Evolutionary conservation across 2,888 invertebrate species (phyloP), one percentile per base, ranked within the genome.

Genomic region (Gari tellinella): DNA sequence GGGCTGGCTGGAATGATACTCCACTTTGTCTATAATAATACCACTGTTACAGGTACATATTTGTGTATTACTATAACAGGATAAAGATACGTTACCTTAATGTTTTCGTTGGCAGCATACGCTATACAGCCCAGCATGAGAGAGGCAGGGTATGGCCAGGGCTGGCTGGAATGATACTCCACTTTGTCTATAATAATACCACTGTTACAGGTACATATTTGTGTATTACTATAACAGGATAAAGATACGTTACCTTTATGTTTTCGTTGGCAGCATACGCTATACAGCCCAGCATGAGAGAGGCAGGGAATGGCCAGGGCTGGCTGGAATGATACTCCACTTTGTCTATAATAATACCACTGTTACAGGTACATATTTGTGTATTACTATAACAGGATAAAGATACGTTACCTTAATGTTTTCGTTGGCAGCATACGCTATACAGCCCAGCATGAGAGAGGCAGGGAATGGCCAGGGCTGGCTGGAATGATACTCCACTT

Each of bases 391-490:
- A n/a, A n/a, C n/a, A n/a, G n/a, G n/a, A n/a, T n/a, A n/a, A n/a
- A n/a, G n/a, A n/a, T n/a, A n/a, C 40, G 8, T 23, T 72, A 91
- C 91, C 85, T 88, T 84, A 17, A 91, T 78, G 14, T 80, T 62
- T 5, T 86, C 85, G 5, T 86, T 90, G 5, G 87, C 83, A 7
- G 92, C 93, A 40, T 90, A 87, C 0, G 93, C 93, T 41, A 92
- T 87, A 77, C 93, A 93, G 0, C 93, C 94, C 15, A 93, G 86
- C 94, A 94, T 94, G 8, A 94, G 90, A 1, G 93, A 92, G 7
- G 88, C 86, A 19, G 94, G 94, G 85, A 93, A 92, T 4, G 94
- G 93, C 94, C 94, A 94, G 8, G 93, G 93, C 84, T 94, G 94
- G 51, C 93, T 93, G 25, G 92, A 92, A 75, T 93, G 90, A 79